These are phyloP conservation scores for Orchesellides sinensis DNA, from an alignment of 2,888 invertebrate species.

Conservation along the genomic window DNA sequence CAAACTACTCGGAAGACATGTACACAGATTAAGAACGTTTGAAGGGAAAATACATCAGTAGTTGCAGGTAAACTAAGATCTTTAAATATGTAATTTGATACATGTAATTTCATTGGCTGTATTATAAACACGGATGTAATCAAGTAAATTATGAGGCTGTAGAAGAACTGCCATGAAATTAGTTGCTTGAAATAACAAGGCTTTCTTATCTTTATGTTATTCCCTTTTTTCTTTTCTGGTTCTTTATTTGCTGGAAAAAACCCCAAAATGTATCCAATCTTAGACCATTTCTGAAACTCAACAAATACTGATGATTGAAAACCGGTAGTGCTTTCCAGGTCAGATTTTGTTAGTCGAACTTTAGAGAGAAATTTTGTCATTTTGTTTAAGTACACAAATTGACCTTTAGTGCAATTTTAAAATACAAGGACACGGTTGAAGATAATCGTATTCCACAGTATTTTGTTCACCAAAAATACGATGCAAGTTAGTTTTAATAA, in stretches of 20 bases:
- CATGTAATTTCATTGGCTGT: neutral
- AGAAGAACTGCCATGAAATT: neutral
- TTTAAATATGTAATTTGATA: conserved; percentile 2
- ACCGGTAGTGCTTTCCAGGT: neutral
- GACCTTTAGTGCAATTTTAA: too few relatives aligned
- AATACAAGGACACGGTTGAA: too few relatives aligned
- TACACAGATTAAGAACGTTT: conserved; percentile 2
- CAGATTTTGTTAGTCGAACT: too few relatives aligned
- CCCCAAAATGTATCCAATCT: conserved; percentile 6
- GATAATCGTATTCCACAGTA: too few relatives aligned
- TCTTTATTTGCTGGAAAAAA: neutral
- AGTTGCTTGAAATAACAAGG: neutral
- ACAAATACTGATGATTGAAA: neutral
- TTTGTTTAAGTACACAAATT: too few relatives aligned
- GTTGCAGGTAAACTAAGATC: neutral
- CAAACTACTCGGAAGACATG: conserved; percentile 6
- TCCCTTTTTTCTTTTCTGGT: neutral
- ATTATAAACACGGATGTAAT: conserved; percentile 1
- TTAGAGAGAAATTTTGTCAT: too few relatives aligned
- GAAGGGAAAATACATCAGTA: conserved; percentile 30
- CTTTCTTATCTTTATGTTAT: neutral
- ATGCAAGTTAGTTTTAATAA: too few relatives aligned
- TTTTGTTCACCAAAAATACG: too few relatives aligned
- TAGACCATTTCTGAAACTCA: conserved; percentile 21
- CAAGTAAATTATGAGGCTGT: neutral